phyloP scores from a whole-genome alignment of 2,113 vertebrate species.

The Erythrolamprus reginae region DNA sequence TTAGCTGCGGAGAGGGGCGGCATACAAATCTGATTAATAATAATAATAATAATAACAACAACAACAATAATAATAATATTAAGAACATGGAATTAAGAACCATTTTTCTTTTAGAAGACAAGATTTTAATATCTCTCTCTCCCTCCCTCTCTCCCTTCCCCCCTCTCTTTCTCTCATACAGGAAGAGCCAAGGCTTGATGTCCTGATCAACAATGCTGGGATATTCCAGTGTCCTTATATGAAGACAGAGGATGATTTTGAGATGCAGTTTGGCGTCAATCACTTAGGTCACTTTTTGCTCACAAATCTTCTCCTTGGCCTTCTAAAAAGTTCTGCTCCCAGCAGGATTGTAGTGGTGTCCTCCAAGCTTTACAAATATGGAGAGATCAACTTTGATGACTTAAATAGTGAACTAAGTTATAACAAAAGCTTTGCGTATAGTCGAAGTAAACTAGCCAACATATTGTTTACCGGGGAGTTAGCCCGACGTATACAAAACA shows the following conservation, averaged over 20 bases:
- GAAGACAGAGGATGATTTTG: constrained; percentile 91
- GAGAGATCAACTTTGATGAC: constrained; percentile 91
- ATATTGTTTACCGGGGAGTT: constrained; percentile 86
- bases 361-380: constrained; percentile 94
- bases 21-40: no score
- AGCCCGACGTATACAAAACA: constrained; percentile 77
- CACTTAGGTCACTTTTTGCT: constrained; percentile 94
- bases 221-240: constrained; percentile 90
- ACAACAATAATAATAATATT: no score
- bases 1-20: no score
- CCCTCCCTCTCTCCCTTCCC: constrained; percentile 50
- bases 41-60: no score
- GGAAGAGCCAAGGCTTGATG: constrained; percentile 87
- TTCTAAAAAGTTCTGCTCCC: constrained; percentile 84
- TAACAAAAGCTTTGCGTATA: constrained; percentile 87
- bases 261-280: constrained; percentile 94
- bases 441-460: constrained; percentile 92
- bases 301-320: constrained; percentile 87
- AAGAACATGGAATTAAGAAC: no score
- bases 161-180: constrained; percentile 50
- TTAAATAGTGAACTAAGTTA: constrained; percentile 87
- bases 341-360: constrained; percentile 90
- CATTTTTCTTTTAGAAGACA: not conserved
- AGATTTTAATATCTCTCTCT: constrained; percentile 11
- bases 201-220: constrained; percentile 92